A percentile compares a stretch with the other conserved stretches of the same genome.
Conservation (phyloP, 2,113 vertebrate species). For the Tinamus guttatus region DNA sequence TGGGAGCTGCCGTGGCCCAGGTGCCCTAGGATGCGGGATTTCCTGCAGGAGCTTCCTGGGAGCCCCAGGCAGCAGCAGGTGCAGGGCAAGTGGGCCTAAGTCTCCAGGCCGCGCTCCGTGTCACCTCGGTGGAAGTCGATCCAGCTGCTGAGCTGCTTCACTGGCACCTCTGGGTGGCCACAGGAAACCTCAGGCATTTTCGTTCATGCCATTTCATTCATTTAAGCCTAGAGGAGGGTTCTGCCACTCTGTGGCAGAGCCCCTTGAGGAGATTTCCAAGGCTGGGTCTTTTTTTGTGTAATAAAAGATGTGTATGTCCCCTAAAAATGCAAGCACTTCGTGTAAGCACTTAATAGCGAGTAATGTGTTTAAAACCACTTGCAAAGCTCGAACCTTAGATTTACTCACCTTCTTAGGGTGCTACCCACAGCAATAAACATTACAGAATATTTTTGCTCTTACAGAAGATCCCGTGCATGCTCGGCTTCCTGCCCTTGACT, state of each 20-base stretch:
- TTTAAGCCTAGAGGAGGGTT: background rate
- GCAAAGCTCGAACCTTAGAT: background rate
- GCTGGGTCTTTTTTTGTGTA: fast-evolving
- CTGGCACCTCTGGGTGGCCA: fast-evolving
- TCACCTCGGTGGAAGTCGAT: fast-evolving
- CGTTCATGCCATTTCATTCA: background rate
- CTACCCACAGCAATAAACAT: background rate
- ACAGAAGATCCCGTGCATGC: background rate
- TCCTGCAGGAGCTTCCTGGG: background rate
- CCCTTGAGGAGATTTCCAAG: background rate
- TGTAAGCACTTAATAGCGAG: background rate
- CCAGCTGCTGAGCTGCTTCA: fast-evolving
- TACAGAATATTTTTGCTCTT: background rate
- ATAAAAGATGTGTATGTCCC: background rate
- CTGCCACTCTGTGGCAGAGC: fast-evolving
- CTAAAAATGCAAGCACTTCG: fast-evolving
- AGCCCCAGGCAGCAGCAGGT: background rate
- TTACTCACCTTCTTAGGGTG: background rate
- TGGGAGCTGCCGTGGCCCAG: too few relatives aligned
- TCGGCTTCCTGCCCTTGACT: background rate
- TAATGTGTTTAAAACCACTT: background rate
- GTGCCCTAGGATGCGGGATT: background rate
- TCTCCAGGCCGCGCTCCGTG: fast-evolving
- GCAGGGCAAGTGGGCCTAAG: fast-evolving
- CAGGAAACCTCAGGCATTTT: fast-evolving